Evolutionary conservation across 2,888 invertebrate genomes (phyloP), one percentile per base, ranked within the genome.

Genomic region (Rotaria socialis): DNA sequence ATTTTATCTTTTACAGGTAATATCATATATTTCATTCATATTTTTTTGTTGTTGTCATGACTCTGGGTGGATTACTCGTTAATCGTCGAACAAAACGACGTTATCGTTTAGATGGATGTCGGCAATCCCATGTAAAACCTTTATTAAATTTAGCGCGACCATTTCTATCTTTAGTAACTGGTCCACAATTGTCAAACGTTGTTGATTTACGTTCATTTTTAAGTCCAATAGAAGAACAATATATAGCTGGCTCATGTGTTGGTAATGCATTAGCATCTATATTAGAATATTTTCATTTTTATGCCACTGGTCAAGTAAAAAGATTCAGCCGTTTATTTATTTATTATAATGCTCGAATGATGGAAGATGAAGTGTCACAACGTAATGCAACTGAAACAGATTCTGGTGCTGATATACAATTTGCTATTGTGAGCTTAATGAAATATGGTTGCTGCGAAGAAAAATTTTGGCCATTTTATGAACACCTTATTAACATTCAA

Each of bases 181-280:
- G 35, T 16, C 35, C 11, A 67, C 67, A 67, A 35, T 35, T 67
- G 8, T 35, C 35, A 6, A 67, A 67, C 6, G 16, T 35, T 35
- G 67, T 67, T 35, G 67, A 67, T 67, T 67, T 67, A 35, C 67
- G 67, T 35, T 16, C 67, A 27, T 67, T 27, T 11, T 19, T 67
- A 67, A 67, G 67, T 35, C 67, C 67, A 16, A 67, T 67, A 16
- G 67, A 67, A 67, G 67, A 67, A 35, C 67, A 67, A 67, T 67
- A 27, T 14, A 14, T 14, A 27, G 11, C 35, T 35, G 67, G 67
- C 11, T 67, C 67, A 35, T 67, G 67, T 35, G 67, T 67, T 14
- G 67, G 67, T 27, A 67, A 67, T 67, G 27, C 67, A 5, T 27
- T 67, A 67, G 67, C 67, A 67, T 67, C 67, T 4, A 67, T 67